phyloP scores from a whole-genome alignment of 2,113 vertebrate genomes.

The Perccottus glenii region DNA sequence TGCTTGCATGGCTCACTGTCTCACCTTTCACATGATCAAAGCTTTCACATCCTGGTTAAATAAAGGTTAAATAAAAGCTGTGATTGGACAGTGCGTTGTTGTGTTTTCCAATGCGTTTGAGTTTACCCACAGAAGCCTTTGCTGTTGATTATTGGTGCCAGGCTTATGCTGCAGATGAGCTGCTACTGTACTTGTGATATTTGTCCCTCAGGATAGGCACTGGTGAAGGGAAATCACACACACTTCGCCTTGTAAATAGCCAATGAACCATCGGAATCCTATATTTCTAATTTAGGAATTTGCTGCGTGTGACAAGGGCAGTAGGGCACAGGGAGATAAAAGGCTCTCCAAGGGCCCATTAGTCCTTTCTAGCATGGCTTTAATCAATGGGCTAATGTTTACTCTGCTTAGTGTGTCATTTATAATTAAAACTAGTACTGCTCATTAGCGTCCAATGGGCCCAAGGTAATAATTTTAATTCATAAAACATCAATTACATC shows the following conservation, averaged over 20 bases:
- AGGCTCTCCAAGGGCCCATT: conserved; percentile 73
- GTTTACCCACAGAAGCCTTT: background rate
- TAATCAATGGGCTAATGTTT: conserved; percentile 79
- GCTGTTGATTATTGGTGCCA: conserved; percentile 15
- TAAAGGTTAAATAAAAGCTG: too few species aligned
- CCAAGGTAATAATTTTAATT: conserved; percentile 72
- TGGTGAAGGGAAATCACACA: conserved; percentile 54
- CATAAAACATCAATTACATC: conserved; percentile 72
- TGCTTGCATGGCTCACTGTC: background rate
- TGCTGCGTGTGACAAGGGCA: conserved; percentile 69
- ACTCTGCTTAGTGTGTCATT: conserved; percentile 74
- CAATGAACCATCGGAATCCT: conserved; percentile 75
- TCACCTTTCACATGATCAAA: conserved; percentile 1
- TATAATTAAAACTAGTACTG: conserved; percentile 74
- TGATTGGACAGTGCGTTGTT: conserved; percentile 4
- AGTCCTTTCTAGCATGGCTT: conserved; percentile 69
- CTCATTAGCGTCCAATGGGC: conserved; percentile 69
- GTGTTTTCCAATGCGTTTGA: conserved; percentile 9
- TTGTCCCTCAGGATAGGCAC: conserved; percentile 46
- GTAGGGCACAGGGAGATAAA: conserved; percentile 66
- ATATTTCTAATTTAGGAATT: conserved; percentile 78
- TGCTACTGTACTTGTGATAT: conserved; percentile 43
- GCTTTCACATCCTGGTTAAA: too few species aligned
- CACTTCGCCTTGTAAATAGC: conserved; percentile 61
- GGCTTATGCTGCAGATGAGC: conserved; percentile 10